These are phyloP conservation scores for Climacteris rufus DNA, from an alignment of 2,113 vertebrate genomes.

Conservation along the genomic window DNA sequence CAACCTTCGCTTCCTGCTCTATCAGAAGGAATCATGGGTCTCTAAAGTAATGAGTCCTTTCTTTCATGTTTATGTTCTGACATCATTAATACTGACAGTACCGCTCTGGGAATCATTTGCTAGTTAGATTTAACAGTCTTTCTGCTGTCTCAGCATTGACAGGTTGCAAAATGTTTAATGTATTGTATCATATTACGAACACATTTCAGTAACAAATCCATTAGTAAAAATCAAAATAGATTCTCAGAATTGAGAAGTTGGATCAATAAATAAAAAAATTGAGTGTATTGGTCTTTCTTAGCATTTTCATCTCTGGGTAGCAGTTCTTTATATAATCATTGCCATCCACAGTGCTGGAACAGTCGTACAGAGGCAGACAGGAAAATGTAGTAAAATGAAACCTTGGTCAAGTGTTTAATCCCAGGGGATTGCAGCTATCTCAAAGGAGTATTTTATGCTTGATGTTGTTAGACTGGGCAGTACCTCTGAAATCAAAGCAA, in stretches of 20 bases:
- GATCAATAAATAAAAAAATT: not conserved
- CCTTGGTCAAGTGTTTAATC: not conserved
- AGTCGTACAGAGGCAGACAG: not conserved
- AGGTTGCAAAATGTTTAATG: conserved; percentile 16
- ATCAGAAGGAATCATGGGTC: not conserved
- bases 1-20: not conserved
- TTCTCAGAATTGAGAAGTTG: not conserved
- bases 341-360: not conserved
- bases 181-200: not conserved
- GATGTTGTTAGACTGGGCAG: not conserved
- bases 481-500: not conserved
- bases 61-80: not conserved
- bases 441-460: not conserved
- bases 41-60: not conserved
- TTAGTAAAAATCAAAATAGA: conserved; percentile 19
- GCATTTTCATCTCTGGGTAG: not conserved
- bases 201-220: not conserved
- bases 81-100: conserved; percentile 20
- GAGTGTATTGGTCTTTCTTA: not conserved
- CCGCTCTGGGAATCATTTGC: not conserved
- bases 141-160: not conserved
- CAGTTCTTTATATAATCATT: not conserved
- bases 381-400: not conserved
- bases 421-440: not conserved
- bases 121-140: not conserved